Percentiles rank a stretch among this genome's conserved stretches.
These are phyloP conservation scores for Rhynchonycteris naso DNA, from an alignment of 2,797 vertebrate genomes.

Conservation along the genomic window DNA sequence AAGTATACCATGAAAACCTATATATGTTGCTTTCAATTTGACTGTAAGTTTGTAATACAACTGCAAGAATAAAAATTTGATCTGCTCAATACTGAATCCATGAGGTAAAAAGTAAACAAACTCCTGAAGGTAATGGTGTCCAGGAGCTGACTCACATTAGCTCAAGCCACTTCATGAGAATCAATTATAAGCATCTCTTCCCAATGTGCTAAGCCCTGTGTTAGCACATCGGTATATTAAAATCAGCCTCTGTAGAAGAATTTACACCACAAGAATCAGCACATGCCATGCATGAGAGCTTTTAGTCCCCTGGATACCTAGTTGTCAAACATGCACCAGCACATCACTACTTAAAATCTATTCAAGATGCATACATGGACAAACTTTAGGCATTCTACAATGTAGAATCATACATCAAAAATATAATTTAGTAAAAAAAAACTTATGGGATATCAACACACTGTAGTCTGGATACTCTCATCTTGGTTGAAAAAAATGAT, in stretches of 20 bases:
- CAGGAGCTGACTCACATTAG: neutral
- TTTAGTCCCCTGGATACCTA: neutral
- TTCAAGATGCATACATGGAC: neutral
- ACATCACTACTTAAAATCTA: neutral
- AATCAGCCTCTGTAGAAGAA: neutral
- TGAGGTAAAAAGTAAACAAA: neutral
- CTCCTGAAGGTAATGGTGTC: neutral
- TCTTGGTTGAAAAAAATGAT: neutral
- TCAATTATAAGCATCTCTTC: neutral
- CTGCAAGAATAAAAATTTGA: neutral
- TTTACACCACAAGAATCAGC: neutral
- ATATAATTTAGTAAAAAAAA: neutral
- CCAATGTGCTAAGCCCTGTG: neutral
- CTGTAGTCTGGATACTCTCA: neutral
- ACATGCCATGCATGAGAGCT: neutral
- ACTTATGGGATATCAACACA: too few species aligned
- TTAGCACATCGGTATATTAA: neutral
- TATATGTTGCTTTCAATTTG: neutral
- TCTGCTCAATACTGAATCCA: too few species aligned
- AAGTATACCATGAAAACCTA: neutral
- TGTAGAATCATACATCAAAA: neutral
- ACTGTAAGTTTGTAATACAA: neutral
- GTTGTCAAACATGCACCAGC: neutral
- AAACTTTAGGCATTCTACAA: neutral
- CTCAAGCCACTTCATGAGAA: neutral